Evolutionary conservation across 2,113 vertebrate genomes (phyloP).

Genomic region (Himantopus leucocephalus): DNA sequence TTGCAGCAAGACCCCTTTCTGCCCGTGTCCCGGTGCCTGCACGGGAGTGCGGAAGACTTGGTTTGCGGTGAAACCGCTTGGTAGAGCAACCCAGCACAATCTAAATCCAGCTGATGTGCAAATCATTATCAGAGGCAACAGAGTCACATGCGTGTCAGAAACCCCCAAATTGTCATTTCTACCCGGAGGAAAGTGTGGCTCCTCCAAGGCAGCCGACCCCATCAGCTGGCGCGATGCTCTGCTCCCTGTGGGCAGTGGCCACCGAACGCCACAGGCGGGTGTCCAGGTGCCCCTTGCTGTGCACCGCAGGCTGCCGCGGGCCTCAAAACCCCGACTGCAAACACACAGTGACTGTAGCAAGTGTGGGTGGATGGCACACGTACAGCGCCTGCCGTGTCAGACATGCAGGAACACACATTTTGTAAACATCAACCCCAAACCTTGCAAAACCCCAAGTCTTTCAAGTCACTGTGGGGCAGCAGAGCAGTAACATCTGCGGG

Average conservation of each 20-base stretch:
- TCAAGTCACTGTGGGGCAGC: accelerated
- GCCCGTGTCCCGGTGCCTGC: accelerated
- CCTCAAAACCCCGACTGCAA: too few species aligned
- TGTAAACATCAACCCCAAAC: neutral
- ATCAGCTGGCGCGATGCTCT: accelerated
- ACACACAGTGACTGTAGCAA: accelerated
- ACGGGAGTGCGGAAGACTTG: too few species aligned
- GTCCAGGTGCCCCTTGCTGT: accelerated
- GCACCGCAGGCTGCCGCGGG: accelerated
- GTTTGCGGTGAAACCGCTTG: neutral
- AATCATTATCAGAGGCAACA: neutral
- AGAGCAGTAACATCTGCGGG: neutral
- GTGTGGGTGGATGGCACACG: accelerated
- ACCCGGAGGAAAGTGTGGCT: accelerated
- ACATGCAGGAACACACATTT: accelerated
- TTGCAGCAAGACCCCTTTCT: neutral
- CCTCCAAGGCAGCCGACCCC: accelerated
- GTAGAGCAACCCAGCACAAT: neutral
- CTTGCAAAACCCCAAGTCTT: neutral
- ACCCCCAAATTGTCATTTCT: neutral
- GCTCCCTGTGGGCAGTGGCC: neutral
- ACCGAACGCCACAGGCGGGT: accelerated
- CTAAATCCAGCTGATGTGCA: neutral
- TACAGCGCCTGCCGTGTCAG: accelerated
- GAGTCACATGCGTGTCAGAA: accelerated